Base-by-base conservation (phyloP, 2,113 vertebrate genomes). In the Corynorhinus townsendii region DNA sequence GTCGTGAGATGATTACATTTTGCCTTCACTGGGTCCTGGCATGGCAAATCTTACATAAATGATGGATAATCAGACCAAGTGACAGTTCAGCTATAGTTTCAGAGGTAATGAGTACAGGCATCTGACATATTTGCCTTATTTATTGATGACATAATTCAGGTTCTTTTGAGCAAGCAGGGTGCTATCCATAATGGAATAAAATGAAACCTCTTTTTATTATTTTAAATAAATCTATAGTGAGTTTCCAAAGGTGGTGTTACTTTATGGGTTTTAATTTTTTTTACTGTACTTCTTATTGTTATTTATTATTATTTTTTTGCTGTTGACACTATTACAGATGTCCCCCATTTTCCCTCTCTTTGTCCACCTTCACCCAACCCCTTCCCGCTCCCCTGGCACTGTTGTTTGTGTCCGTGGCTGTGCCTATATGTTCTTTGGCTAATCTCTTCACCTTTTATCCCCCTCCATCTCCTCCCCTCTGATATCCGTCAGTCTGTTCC, bases 1-100 rank as follows among this genome's bases (percentile, higher is more conserved):
- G 80, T 95, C 91, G 73, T 10, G 47, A 86, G 86, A 79, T 52
- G 66, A 40, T 90, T 56, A 66, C n/a, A 83, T 90, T 95, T 93
- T 93, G 47, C 54, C 33, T 89, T 90, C 38, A 75, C n/a, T 71
- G 38, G 7, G 45, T 80, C 80, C 38, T 90, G 54, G 56, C 24
- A 82, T 88, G 26, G 45, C n/a, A 75, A 69, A 26, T 33, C 43
- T 85, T 43, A 38, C 4, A 6, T 38, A 28, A 91, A 77, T 69
- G 45, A 26, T 49, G 47, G 59, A 20, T 80, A n/a, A 93, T 94
- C 49, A 88, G 38, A 17, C 24, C 30, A 73, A 47, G 15, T 26
- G 76, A 96, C 3, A 71, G 82, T 73, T 86, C 40, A 75, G 66
- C 49, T 40, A 7, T 80, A 64, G 4, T 83, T 90, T 95, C 59